Base-by-base conservation (phyloP, 2,797 vertebrate species). In the Sebastes kiyomatsui region DNA sequence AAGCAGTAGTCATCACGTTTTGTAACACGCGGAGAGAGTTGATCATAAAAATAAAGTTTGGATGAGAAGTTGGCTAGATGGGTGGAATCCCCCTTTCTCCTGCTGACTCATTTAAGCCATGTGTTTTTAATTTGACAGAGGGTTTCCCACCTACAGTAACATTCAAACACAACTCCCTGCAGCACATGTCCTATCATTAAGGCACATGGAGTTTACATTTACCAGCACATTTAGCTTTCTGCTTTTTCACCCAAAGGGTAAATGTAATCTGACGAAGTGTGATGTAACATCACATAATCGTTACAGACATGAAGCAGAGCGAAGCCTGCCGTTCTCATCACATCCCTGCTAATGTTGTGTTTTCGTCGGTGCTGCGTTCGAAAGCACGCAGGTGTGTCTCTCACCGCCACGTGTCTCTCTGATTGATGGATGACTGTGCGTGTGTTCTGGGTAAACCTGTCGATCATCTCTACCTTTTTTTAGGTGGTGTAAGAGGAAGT, bases 91-190 rank as follows among this genome's bases (percentile, higher is more conserved):
- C 97, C 95, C 97, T 93, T 61, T 93, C 73, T 96, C 93, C 87
- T 95, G 94, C 96, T 98, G 97, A 99, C 96, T 99, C 97, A 99
- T 96, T 94, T 32, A 65, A 95, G 93, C 96, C 97, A 95, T 93
- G 93, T 93, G 91, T 95, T 95, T 97, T 92, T 96, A 93, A 96
- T 95, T 93, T 95, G 94, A 95, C 93, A 94, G 89, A 95, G 96
- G 97, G 95, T 95, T 97, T 97, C 97, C 97, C 97, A 91, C 88
- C 86, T 86, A 65, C 77, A 67, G 67, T 16, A 73, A 73, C 87
- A 64, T 56, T 64, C 28, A 61, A 77, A 70, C 84, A 73, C 58
- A 72, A 1, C 79, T 68, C 69, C 0, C 54, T 52, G 80, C 80
- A 66, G 69, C 79, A 79, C 75, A 62, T 86, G 83, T 83, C 28